Percentiles rank a stretch among this genome's conserved stretches.
phyloP scores from a whole-genome alignment of 2,888 invertebrate genomes.

The Gastrophysa polygoni region DNA sequence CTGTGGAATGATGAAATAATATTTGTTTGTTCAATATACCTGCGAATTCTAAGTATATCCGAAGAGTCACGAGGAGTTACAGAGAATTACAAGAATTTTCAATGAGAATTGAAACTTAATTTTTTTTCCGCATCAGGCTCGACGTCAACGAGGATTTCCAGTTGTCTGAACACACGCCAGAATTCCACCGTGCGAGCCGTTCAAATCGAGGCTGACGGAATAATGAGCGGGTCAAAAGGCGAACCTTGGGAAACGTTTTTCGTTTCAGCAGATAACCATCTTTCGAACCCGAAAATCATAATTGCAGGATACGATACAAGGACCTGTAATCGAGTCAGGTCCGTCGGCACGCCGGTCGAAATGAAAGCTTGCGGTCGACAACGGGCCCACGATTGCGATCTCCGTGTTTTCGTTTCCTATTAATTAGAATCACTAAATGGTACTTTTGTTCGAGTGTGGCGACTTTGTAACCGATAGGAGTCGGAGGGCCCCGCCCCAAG shows the following conservation, averaged over 20 bases:
- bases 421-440: slow-evolving; percentile 35
- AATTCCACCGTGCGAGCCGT: no score
- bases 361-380: slow-evolving; percentile 12
- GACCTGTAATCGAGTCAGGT: background rate
- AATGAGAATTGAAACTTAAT: background rate
- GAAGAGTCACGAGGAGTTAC: no score
- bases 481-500: slow-evolving; percentile 30
- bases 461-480: slow-evolving; percentile 29
- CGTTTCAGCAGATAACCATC: slow-evolving; percentile 8
- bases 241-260: no score
- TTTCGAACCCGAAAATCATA: slow-evolving; percentile 10
- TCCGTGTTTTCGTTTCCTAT: slow-evolving; percentile 34
- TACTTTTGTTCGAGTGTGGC: slow-evolving; percentile 24
- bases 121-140: background rate
- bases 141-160: no score
- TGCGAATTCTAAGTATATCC: no score
- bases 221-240: no score
- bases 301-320: slow-evolving; percentile 13
- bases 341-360: slow-evolving; percentile 6
- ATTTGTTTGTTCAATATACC: no score
- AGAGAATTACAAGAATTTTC: no score
- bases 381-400: slow-evolving; percentile 28
- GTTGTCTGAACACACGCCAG: no score
- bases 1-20: no score
- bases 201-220: no score